A percentile compares a stretch with the other conserved stretches of the same genome.
phyloP scores from a whole-genome alignment of 2,113 vertebrate genomes.

The Noctilio leporinus region DNA sequence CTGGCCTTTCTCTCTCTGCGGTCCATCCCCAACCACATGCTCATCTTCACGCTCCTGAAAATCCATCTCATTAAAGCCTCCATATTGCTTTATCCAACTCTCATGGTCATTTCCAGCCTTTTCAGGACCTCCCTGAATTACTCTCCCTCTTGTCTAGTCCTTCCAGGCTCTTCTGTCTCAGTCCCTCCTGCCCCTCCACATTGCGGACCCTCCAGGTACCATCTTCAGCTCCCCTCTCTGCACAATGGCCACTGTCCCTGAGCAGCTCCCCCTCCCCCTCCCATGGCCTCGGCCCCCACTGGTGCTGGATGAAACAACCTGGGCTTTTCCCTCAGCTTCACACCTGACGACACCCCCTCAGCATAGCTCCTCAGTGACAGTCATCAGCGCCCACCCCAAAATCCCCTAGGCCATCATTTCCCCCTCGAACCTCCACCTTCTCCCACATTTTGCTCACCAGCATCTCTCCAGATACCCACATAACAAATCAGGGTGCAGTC shows the following conservation, averaged over 20 bases:
- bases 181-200: background rate
- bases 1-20: background rate
- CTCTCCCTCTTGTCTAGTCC: background rate
- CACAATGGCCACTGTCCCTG: background rate
- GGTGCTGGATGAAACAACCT: background rate
- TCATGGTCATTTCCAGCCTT: background rate
- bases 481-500: background rate
- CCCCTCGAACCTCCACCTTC: background rate
- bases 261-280: too few relatives aligned
- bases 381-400: background rate
- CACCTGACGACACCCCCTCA: background rate
- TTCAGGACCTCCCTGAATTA: background rate
- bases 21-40: too few relatives aligned
- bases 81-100: background rate
- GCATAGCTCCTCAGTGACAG: background rate
- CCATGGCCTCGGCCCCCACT: accelerated
- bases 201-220: background rate
- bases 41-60: background rate
- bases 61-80: background rate
- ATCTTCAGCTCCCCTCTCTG: background rate
- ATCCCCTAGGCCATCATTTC: background rate
- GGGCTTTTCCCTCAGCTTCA: background rate
- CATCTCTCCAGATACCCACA: too few relatives aligned
- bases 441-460: background rate
- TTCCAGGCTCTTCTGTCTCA: background rate